Base-by-base conservation (phyloP, 2,888 invertebrate genomes). In the Synanthedon formicaeformis region DNA sequence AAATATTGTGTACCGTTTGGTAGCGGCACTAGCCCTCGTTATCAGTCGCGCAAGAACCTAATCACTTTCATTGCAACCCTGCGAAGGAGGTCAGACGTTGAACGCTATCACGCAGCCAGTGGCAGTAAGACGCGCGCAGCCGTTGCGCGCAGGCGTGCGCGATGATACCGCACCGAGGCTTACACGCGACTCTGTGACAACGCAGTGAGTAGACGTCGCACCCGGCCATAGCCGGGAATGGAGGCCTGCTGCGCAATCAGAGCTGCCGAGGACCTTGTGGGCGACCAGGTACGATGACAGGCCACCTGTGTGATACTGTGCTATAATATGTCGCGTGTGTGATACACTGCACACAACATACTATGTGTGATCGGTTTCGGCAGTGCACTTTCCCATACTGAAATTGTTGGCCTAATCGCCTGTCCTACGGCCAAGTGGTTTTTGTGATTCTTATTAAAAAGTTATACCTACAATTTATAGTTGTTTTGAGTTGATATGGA, bases 31-130 rank as follows among this genome's bases (percentile, higher is more conserved):
- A 63, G 76, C 78, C 78, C 77, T 75, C 79, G 82, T 83, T 84
- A 84, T 85, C 84, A 83, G 80, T 74, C 71, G 79, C 72, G 75
- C 76, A 66, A 77, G 76, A 77, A 70, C 71, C 77, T 83, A 81
- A 83, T 84, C 84, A 83, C 82, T 83, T 81, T 81, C 81, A 75
- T 78, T 81, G 79, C 83, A 81, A 81, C 83, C 82, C 83, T 74
- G 81, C 71, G 64, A 73, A 69, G 75, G 77, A 75, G 81, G 81
- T 75, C 78, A 81, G 63, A 60, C 60, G 66, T 65, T 54, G 57
- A 60, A 64, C 70, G 71, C 69, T 78, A 78, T 78, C 81, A 75
- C 63, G 69, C 65, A 65, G 67, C 69, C 77, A 76, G 78, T 77
- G 61, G 69, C 77, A 76, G 78, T 77, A 61, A 61, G 68, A 64